Evolutionary conservation across 2,797 vertebrate species (phyloP).

Genomic region (Hoplostethus mediterraneus): DNA sequence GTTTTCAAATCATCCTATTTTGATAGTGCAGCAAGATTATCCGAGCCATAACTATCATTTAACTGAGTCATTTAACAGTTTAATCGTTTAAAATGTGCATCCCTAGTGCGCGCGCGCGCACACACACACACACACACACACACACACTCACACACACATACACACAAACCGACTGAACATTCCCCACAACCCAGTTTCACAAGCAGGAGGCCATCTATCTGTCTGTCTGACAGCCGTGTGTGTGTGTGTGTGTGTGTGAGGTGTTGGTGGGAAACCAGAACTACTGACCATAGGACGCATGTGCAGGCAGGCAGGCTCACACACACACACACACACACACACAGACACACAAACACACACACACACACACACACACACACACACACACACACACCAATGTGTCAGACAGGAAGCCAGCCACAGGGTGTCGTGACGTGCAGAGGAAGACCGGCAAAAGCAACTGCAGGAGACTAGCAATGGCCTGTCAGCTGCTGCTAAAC

Average conservation of each 20-base stretch:
- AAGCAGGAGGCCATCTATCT: background rate
- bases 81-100: slow-evolving; percentile 12
- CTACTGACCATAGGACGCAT: slow-evolving; percentile 10
- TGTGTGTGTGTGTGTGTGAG: background rate
- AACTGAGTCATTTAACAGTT: slow-evolving; percentile 40
- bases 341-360: slow-evolving; percentile 2
- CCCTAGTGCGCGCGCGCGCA: background rate
- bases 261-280: background rate
- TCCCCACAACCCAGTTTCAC: too few relatives aligned
- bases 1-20: slow-evolving; percentile 29
- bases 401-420: slow-evolving; percentile 24
- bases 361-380: background rate
- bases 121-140: too few relatives aligned
- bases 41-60: slow-evolving; percentile 17
- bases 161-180: too few relatives aligned
- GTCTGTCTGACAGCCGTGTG: background rate
- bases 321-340: background rate
- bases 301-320: background rate
- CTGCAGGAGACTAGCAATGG: slow-evolving; percentile 31
- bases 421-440: slow-evolving; percentile 33
- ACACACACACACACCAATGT: background rate
- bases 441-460: slow-evolving; percentile 24
- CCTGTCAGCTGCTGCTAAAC: slow-evolving; percentile 40
- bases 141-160: too few relatives aligned
- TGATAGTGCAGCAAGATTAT: slow-evolving; percentile 24